phyloP scores from a whole-genome alignment of 2,888 invertebrate species.

The Arrhopalites spinosus region DNA sequence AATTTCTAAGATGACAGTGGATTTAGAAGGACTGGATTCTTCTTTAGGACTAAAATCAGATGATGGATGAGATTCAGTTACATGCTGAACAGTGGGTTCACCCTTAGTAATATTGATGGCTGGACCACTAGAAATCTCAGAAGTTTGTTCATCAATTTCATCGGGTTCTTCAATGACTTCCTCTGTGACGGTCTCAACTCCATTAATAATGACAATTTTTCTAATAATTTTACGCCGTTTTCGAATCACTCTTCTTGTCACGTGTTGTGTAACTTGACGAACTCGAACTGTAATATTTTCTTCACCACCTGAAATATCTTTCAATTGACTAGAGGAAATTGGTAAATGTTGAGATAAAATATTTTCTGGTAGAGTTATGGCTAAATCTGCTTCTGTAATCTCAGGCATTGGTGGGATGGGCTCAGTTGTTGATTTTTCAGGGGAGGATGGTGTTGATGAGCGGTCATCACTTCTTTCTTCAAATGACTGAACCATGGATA shows the following conservation, averaged over 20 bases:
- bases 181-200: constrained; percentile 81
- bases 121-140: constrained; percentile 51
- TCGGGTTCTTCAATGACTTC: constrained; percentile 85
- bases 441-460: not conserved
- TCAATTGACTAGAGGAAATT: constrained; percentile 43
- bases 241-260: constrained; percentile 74
- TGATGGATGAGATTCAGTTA: not conserved
- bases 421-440: not conserved
- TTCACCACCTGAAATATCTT: constrained; percentile 27
- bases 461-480: constrained; percentile 17
- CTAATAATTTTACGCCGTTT: constrained; percentile 77
- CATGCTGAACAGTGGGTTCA: not conserved
- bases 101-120: constrained; percentile 42
- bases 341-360: constrained; percentile 32
- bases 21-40: not conserved
- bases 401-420: not conserved
- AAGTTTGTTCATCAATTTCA: constrained; percentile 65
- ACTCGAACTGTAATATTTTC: constrained; percentile 71
- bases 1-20: not conserved
- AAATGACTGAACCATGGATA: constrained; percentile 49
- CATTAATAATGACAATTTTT: constrained; percentile 77
- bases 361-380: constrained; percentile 19
- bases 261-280: constrained; percentile 79
- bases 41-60: not conserved
- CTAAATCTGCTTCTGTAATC: constrained; percentile 5